Conservation (phyloP, 2,888 invertebrate species). For the Clunio marinus region DNA sequence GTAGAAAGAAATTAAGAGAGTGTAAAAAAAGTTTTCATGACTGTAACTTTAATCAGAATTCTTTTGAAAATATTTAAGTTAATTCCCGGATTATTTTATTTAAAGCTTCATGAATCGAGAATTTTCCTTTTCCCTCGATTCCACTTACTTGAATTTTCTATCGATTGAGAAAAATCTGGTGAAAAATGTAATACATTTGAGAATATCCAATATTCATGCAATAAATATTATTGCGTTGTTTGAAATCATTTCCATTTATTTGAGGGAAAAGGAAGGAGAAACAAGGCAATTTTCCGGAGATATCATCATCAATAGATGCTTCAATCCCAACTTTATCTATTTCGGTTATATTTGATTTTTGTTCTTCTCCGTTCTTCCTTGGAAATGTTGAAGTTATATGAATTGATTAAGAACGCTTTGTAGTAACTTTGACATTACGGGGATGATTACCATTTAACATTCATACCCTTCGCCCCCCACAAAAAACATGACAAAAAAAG, state of each 20-base stretch:
- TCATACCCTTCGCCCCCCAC: neutral
- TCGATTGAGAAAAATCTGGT: constrained; percentile 4
- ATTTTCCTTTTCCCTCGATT: too few species aligned
- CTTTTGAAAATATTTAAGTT: neutral
- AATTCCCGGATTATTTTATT: neutral
- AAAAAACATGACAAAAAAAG: constrained; percentile 4
- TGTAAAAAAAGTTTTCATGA: neutral
- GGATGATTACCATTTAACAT: constrained; percentile 38
- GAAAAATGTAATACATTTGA: neutral
- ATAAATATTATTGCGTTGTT: constrained; percentile 19
- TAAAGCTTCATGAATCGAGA: neutral
- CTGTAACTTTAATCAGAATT: neutral
- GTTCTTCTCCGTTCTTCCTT: neutral
- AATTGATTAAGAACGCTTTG: constrained; percentile 2
- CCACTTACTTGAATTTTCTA: neutral
- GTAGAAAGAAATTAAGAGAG: neutral
- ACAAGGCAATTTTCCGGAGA: constrained; percentile 4
- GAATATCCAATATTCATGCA: neutral
- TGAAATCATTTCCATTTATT: constrained; percentile 7
- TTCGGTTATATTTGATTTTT: too few species aligned
- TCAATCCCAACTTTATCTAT: too few species aligned
- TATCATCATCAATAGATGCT: too few species aligned
- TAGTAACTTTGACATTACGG: constrained; percentile 14
- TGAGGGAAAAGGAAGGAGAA: too few species aligned
- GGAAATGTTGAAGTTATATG: neutral